A percentile compares a stretch with the other conserved stretches of the same genome.
Conservation (phyloP, 2,113 vertebrate genomes). For the Odocoileus virginianus region DNA sequence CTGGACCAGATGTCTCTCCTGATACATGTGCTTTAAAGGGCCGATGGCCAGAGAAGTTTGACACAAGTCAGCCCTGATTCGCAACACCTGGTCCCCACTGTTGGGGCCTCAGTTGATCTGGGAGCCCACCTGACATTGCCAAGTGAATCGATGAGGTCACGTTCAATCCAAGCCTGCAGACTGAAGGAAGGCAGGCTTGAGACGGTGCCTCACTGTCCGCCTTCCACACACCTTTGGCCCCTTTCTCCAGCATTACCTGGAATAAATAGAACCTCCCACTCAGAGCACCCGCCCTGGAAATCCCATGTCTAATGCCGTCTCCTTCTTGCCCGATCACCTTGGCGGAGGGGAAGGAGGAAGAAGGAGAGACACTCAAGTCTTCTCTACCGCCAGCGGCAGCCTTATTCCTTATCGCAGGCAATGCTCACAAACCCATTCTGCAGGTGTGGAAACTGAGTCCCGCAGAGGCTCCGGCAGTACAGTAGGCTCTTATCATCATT, state of each 20-base stretch:
- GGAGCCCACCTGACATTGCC: accelerated
- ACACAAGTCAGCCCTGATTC: background rate
- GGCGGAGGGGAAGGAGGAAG: background rate
- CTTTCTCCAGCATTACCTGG: background rate
- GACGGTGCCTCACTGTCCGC: background rate
- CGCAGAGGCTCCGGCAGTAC: background rate
- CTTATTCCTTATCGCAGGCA: no score
- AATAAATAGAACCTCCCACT: background rate
- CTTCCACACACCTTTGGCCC: background rate
- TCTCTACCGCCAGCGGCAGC: background rate
- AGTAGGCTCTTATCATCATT: background rate
- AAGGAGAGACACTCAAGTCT: background rate
- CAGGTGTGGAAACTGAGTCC: background rate
- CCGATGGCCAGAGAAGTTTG: background rate
- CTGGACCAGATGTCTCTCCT: background rate
- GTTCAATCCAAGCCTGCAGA: accelerated
- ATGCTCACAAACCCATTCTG: background rate
- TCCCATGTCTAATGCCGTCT: background rate
- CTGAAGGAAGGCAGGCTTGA: background rate
- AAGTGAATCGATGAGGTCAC: background rate
- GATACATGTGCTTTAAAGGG: background rate
- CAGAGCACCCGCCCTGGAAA: background rate
- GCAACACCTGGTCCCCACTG: background rate
- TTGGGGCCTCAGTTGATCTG: background rate
- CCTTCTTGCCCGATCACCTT: background rate